Conservation (phyloP, 1,140 invertebrate species). For the Choristoneura fumiferana region DNA sequence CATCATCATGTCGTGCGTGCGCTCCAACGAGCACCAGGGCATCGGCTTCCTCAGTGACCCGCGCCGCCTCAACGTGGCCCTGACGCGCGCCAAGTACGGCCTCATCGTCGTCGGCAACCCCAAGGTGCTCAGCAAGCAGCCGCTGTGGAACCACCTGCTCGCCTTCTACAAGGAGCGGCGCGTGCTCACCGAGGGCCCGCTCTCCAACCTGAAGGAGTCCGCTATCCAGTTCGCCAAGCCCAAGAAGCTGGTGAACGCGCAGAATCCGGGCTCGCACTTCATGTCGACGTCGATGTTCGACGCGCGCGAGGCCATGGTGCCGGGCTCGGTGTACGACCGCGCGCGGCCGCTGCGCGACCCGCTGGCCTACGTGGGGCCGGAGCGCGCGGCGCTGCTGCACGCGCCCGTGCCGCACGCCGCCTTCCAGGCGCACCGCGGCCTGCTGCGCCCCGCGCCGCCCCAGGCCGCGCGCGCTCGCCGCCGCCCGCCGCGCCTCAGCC, state of each 20-base stretch:
- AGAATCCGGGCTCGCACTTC: conserved; percentile 97
- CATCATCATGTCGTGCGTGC: conserved; percentile 98
- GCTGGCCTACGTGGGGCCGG: conserved; percentile 95
- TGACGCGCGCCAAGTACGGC: conserved; percentile 98
- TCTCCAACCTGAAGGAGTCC: conserved; percentile 98
- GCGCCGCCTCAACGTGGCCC: conserved; percentile 96
- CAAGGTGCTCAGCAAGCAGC: conserved; percentile 98
- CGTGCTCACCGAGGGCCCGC: conserved; percentile 97
- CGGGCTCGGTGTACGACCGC: conserved; percentile 82
- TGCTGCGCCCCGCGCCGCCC: conserved; percentile 35
- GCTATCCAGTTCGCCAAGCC: conserved; percentile 98
- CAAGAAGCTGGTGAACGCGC: conserved; percentile 94
- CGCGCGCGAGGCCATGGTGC: conserved; percentile 93
- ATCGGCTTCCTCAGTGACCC: conserved; percentile 99
- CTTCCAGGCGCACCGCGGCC: conserved; percentile 77
- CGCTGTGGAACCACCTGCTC: conserved; percentile 98
- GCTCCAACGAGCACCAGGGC: conserved; percentile 95
- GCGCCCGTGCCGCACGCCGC: conserved; percentile 93
- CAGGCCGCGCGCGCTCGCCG: conserved; percentile 30
- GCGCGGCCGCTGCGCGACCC: conserved; percentile 84
- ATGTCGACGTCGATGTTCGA: conserved; percentile 98
- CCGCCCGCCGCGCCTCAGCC: conserved; percentile 65
- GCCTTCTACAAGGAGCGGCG: conserved; percentile 99
- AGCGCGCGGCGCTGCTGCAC: conserved; percentile 87
- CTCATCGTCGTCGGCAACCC: conserved; percentile 99